Evolutionary conservation across 92 coral and sea anemone species (phyloP).

Genomic region (Bergia puertoricense): DNA sequence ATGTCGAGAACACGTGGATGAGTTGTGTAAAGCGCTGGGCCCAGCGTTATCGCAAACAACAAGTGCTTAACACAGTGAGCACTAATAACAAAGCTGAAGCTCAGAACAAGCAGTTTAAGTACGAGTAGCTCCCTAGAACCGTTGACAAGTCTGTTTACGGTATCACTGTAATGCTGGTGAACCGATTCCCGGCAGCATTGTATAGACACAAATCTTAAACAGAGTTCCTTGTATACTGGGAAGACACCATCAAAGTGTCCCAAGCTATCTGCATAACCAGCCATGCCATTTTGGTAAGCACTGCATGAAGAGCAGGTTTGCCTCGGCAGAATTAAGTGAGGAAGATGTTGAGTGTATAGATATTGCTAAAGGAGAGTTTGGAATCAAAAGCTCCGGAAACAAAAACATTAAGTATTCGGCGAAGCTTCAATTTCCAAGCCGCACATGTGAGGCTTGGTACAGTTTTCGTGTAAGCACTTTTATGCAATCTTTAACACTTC

Average conservation of each 20-base stretch:
- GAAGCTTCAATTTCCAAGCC: constrained; percentile 41
- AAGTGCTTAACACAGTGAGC: constrained; percentile 43
- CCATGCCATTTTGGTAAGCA: constrained; percentile 50
- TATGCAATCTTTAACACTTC: constrained; percentile 44
- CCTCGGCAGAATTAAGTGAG: constrained; percentile 37
- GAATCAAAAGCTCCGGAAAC: neutral
- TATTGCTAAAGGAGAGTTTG: neutral
- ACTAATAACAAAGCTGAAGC: constrained; percentile 40
- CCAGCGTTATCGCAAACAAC: constrained; percentile 38
- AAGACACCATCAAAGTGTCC: neutral
- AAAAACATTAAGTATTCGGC: neutral
- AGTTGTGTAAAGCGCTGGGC: constrained; percentile 34
- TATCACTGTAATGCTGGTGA: constrained; percentile 25
- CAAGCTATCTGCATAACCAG: constrained; percentile 44
- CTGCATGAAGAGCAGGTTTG: constrained; percentile 44
- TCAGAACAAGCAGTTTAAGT: constrained; percentile 44
- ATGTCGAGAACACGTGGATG: constrained; percentile 41
- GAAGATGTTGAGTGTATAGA: constrained; percentile 31
- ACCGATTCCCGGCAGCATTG: constrained; percentile 46
- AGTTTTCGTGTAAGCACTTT: constrained; percentile 64
- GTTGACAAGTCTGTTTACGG: constrained; percentile 40
- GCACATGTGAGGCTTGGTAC: constrained; percentile 64
- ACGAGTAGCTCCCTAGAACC: constrained; percentile 41
- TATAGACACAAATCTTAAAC: constrained; percentile 41
- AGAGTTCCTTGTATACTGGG: constrained; percentile 13